Conservation (phyloP, 2,797 vertebrate species). For the Tamandua tetradactyla region DNA sequence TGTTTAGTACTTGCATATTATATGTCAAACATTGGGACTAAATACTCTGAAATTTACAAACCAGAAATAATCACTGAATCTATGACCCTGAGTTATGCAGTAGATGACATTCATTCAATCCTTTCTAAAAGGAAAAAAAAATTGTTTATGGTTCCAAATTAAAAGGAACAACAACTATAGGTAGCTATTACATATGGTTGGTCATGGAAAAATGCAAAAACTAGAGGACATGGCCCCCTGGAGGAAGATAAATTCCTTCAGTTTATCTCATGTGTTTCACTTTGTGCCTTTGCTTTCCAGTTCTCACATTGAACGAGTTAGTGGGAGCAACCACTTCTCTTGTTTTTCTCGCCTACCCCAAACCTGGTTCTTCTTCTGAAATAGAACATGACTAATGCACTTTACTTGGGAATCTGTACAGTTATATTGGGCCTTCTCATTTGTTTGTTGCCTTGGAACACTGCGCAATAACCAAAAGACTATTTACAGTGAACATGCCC, state of each 20-base stretch:
- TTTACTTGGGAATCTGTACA: background rate
- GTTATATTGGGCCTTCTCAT: background rate
- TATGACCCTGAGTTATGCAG: background rate
- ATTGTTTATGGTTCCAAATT: background rate
- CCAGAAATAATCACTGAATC: background rate
- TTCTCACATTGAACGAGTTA: background rate
- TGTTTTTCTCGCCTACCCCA: background rate
- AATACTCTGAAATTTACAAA: background rate
- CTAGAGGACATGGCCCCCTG: background rate
- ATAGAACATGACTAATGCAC: background rate
- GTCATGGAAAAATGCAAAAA: background rate
- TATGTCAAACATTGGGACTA: background rate
- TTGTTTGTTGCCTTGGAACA: background rate
- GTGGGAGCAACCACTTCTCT: background rate
- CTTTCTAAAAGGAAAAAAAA: background rate
- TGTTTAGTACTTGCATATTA: background rate
- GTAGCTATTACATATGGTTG: background rate
- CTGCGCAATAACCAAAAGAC: background rate
- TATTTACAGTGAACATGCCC: background rate
- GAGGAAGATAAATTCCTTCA: background rate
- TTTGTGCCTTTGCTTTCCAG: background rate
- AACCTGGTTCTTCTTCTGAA: slow-evolving; percentile 33
- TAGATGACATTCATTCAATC: background rate
- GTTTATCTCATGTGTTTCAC: background rate
- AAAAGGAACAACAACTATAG: slow-evolving; percentile 5